These are phyloP conservation scores for Apis florea DNA, from an alignment of 1,140 invertebrate genomes.

Conservation along the genomic window DNA sequence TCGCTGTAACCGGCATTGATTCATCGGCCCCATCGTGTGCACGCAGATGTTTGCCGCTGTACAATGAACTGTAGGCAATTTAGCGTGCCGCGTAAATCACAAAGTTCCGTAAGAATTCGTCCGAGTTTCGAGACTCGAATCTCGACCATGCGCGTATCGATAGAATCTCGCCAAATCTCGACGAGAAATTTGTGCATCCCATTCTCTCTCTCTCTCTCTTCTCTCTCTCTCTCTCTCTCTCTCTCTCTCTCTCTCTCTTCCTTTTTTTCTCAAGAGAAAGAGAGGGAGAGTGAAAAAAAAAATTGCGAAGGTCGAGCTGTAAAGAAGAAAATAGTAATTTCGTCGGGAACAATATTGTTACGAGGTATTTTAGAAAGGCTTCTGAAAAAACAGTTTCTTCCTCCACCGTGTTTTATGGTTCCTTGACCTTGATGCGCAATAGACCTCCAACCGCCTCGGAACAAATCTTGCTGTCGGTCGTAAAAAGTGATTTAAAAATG, in stretches of 20 bases:
- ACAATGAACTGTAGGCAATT: constrained; percentile 27
- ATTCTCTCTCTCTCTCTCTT: too few relatives aligned
- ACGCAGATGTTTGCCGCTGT: constrained; percentile 42
- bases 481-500: constrained; percentile 48
- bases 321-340: too few relatives aligned
- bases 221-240: too few relatives aligned
- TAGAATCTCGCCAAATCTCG: too few relatives aligned
- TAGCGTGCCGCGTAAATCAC: neutral
- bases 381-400: neutral
- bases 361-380: too few relatives aligned
- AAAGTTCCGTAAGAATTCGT: constrained; percentile 13
- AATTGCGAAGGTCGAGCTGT: too few relatives aligned
- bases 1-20: constrained; percentile 62
- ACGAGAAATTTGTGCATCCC: too few relatives aligned
- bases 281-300: too few relatives aligned
- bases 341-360: too few relatives aligned
- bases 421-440: constrained; percentile 12
- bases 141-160: too few relatives aligned
- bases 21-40: constrained; percentile 40
- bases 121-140: neutral
- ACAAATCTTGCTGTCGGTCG: constrained; percentile 17
- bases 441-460: neutral
- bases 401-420: neutral
- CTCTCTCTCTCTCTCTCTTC: too few relatives aligned
- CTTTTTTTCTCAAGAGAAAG: too few relatives aligned